Conservation (phyloP, 2,797 vertebrate species). For the Melanotaenia parkinsoni region DNA sequence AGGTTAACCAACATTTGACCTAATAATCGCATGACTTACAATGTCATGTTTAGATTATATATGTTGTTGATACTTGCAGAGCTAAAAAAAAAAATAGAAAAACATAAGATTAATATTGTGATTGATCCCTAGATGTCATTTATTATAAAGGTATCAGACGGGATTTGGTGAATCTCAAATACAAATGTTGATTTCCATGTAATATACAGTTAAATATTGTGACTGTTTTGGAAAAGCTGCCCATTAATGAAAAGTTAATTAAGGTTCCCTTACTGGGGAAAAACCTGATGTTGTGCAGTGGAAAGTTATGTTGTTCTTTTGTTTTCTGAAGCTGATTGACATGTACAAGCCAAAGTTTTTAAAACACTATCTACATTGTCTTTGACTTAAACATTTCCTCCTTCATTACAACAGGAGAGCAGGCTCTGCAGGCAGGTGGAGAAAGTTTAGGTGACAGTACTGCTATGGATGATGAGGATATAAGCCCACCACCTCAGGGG, state of each 20-base stretch:
- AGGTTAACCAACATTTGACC: background rate
- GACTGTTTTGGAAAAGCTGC: background rate
- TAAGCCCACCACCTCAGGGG: slow-evolving; percentile 88
- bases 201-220: background rate
- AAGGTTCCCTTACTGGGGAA: background rate
- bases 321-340: background rate
- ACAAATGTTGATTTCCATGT: background rate
- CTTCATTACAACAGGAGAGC: slow-evolving; percentile 70
- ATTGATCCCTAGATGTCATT: background rate
- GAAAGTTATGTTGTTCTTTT: background rate
- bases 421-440: slow-evolving; percentile 80
- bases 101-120: background rate
- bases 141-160: background rate
- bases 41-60: background rate
- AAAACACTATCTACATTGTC: background rate
- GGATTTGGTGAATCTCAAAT: background rate
- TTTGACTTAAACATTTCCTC: background rate
- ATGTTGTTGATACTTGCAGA: background rate
- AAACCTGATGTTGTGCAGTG: background rate
- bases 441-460: slow-evolving; percentile 88
- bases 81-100: background rate
- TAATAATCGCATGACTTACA: background rate
- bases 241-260: background rate
- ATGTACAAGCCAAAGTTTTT: background rate
- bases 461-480: slow-evolving; percentile 88